Conservation (phyloP, 53 echinoderm and acorn worm species). For the Temnopleurus reevesii region DNA sequence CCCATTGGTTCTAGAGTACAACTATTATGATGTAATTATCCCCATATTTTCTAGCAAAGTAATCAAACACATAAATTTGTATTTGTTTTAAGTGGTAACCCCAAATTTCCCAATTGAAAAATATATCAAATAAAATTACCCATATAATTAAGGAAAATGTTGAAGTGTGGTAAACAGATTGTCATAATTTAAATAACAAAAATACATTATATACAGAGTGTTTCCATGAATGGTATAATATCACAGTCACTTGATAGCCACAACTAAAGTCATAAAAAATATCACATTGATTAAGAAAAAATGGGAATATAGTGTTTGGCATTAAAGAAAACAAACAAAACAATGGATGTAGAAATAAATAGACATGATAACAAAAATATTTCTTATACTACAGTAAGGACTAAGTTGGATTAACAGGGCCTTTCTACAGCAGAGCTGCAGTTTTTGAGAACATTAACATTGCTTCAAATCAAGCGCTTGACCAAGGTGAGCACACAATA, state of each 20-base stretch:
- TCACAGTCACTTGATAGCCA: neutral
- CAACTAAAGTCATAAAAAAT: neutral
- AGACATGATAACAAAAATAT: neutral
- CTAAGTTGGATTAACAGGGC: neutral
- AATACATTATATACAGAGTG: neutral
- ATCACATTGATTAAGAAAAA: neutral
- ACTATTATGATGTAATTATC: no score
- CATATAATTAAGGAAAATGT: neutral
- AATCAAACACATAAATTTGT: no score
- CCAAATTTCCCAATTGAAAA: no score
- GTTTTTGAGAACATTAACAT: no score
- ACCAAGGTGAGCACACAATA: no score
- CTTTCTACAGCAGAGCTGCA: no score
- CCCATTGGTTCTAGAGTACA: no score
- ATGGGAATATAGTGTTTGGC: neutral
- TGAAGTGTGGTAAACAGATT: neutral
- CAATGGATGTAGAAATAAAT: neutral
- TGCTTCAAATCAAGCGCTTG: no score
- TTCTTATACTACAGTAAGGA: neutral
- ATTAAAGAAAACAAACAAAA: neutral
- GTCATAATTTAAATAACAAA: constrained; percentile 16
- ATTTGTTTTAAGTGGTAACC: no score
- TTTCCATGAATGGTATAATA: neutral
- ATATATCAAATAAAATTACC: neutral
- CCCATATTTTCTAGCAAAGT: no score